A percentile compares a stretch with the other conserved stretches of the same genome.
Evolutionary conservation across 2,888 invertebrate genomes (phyloP).

Genomic region (Pachycephus smyrnensis): DNA sequence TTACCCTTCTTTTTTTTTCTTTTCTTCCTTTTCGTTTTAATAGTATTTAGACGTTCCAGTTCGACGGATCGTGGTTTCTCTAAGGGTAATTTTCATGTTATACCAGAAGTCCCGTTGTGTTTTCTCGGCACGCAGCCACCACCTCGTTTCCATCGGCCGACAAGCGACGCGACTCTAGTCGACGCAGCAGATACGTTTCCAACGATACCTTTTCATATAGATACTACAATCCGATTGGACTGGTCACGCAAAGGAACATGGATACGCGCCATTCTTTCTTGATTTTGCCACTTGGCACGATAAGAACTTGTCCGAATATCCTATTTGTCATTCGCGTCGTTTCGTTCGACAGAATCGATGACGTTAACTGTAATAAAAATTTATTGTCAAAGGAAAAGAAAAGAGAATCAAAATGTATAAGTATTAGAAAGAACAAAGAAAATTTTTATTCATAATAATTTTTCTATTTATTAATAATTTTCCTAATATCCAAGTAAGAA

Average conservation of each 20-base stretch:
- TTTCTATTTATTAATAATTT: neutral
- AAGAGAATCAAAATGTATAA: neutral
- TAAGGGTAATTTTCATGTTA: neutral
- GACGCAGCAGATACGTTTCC: neutral
- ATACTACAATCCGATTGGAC: neutral
- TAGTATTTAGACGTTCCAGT: neutral
- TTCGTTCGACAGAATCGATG: neutral
- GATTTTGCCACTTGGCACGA: neutral
- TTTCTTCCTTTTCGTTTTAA: neutral
- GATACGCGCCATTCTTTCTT: neutral
- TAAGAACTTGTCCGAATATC: neutral
- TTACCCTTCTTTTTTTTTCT: neutral
- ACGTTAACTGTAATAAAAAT: neutral
- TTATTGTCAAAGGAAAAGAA: no score
- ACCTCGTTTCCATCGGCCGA: neutral
- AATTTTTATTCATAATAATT: no score
- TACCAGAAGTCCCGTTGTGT: neutral
- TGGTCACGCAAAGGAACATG: neutral
- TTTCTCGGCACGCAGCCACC: slow-evolving; percentile 2
- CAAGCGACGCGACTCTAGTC: neutral
- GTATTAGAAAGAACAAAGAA: no score
- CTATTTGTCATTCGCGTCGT: neutral
- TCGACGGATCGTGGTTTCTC: neutral
- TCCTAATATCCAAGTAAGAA: neutral
- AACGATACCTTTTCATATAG: neutral